Conservation (phyloP, 2,888 invertebrate species). For the Scelioninae gen. 1 region DNA sequence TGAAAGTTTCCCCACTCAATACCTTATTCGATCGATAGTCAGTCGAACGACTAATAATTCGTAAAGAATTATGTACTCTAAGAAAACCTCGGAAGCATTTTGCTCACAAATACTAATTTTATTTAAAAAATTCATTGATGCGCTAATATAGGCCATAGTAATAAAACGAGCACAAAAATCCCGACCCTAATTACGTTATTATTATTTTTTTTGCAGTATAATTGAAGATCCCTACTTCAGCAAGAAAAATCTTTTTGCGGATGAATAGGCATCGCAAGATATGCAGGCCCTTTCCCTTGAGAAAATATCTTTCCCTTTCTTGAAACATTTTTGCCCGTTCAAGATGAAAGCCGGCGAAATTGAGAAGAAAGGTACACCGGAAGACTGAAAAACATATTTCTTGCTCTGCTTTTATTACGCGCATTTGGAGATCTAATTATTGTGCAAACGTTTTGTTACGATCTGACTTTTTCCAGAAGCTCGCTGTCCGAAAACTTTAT, state of each 20-base stretch:
- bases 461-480: conserved; percentile 39
- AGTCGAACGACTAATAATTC: conserved; percentile 6
- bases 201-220: conserved; percentile 20
- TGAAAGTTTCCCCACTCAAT: too few species aligned
- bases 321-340: conserved; percentile 40
- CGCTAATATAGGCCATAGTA: too few species aligned
- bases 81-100: too few species aligned
- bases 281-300: conserved; percentile 29
- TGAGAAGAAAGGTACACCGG: conserved; percentile 14
- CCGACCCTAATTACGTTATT: conserved; percentile 38
- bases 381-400: conserved; percentile 22
- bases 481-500: not conserved
- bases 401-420: conserved; percentile 74
- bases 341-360: conserved; percentile 33
- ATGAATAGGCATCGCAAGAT: conserved; percentile 46
- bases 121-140: too few species aligned
- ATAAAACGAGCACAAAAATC: not conserved
- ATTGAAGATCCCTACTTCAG: conserved; percentile 48
- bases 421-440: conserved; percentile 82
- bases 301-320: conserved; percentile 29
- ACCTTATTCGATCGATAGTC: too few species aligned
- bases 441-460: conserved; percentile 78
- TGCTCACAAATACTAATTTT: too few species aligned
- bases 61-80: not conserved
- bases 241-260: conserved; percentile 38